Percentiles rank a stretch among this genome's conserved stretches.
Evolutionary conservation across 2,113 vertebrate species (phyloP).

Genomic region (Zapornia atra): DNA sequence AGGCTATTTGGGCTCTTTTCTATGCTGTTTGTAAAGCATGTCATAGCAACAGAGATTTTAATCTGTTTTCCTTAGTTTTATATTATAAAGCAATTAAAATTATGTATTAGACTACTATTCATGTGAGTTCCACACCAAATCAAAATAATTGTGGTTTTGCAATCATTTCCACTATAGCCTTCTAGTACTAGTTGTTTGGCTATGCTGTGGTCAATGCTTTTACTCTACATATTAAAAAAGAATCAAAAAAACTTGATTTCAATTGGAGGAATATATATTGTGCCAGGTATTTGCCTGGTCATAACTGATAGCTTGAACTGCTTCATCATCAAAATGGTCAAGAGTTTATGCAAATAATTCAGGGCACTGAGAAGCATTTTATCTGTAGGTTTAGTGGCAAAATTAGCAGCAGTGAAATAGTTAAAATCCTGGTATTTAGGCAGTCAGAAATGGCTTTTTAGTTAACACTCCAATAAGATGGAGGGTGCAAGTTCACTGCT

Average conservation of each 20-base stretch:
- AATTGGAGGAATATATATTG: neutral
- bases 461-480: neutral
- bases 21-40: neutral
- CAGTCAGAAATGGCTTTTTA: neutral
- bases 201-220: neutral
- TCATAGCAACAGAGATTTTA: neutral
- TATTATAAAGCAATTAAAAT: neutral
- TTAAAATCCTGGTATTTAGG: slow-evolving; percentile 13
- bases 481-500: neutral
- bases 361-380: neutral
- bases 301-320: neutral
- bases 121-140: neutral
- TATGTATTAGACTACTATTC: neutral
- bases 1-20: neutral
- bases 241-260: neutral
- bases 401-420: neutral
- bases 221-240: neutral
- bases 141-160: neutral
- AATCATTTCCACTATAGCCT: neutral
- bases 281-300: neutral
- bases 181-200: neutral
- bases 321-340: neutral
- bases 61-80: neutral
- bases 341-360: neutral
- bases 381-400: neutral